phyloP scores from a whole-genome alignment of 2,113 vertebrate genomes.

The Notarius lentiginosus region DNA sequence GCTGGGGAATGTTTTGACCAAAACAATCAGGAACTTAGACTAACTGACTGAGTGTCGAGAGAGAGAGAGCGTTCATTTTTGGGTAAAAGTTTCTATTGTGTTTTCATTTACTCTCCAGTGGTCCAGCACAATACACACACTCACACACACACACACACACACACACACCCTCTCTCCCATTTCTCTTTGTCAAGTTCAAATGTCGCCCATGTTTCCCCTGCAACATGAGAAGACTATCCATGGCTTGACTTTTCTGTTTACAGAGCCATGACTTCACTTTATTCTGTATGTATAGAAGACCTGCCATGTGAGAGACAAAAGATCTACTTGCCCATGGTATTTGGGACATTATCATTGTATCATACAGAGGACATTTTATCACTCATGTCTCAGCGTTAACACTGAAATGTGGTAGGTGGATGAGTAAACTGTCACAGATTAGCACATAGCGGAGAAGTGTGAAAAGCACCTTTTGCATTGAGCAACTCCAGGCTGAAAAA shows the following conservation, averaged over 20 bases:
- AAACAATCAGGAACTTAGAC: slow-evolving; percentile 64
- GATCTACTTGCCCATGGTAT: slow-evolving; percentile 6
- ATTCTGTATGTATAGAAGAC: slow-evolving; percentile 35
- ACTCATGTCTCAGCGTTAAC: slow-evolving; percentile 2
- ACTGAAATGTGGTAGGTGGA: slow-evolving; percentile 19
- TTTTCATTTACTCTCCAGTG: slow-evolving; percentile 68
- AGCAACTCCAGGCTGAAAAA: slow-evolving; percentile 5
- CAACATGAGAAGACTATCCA: slow-evolving; percentile 56
- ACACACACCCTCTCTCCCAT: slow-evolving; percentile 32
- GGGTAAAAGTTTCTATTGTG: slow-evolving; percentile 62
- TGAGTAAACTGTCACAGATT: slow-evolving; percentile 24
- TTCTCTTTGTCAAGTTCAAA: slow-evolving; percentile 61
- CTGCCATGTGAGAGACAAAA: not conserved
- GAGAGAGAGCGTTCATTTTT: slow-evolving; percentile 53
- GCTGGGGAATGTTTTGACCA: slow-evolving; percentile 60
- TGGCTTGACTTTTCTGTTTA: slow-evolving; percentile 50
- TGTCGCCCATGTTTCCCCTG: slow-evolving; percentile 60
- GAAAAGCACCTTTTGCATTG: slow-evolving; percentile 19
- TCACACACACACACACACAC: slow-evolving; percentile 44
- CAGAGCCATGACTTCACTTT: slow-evolving; percentile 48
- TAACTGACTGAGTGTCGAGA: slow-evolving; percentile 66
- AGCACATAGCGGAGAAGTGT: slow-evolving; percentile 14
- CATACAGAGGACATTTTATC: slow-evolving; percentile 20
- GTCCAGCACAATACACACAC: slow-evolving; percentile 63
- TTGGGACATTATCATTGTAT: slow-evolving; percentile 5